Evolutionary conservation across 2,797 vertebrate genomes (phyloP), one percentile per base, ranked within the genome.

Genomic region (Sphenodon punctatus): DNA sequence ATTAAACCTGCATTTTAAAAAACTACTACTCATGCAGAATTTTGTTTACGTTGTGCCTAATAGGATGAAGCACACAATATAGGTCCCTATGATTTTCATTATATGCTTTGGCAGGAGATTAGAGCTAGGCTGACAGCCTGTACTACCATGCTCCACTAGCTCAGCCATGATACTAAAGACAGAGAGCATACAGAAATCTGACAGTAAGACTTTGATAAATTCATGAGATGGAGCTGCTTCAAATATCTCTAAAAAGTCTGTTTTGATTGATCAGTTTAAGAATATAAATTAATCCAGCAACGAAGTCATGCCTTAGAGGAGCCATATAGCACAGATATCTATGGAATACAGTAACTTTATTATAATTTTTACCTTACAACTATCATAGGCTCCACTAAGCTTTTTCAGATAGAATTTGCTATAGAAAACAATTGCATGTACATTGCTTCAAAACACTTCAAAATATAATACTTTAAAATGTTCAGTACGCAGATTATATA

Each of bases 1-100:
- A 32, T 78, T 73, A 78, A 90, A 67, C 17, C 15, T 77, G 13
- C 20, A 12, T 63, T 85, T 85, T 27, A 61, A 80, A 59, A 53
- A 75, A 27, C 55, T 80, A 36, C 55, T 87, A 43, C 45, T 65
- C 71, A 63, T 34, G 27, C 53, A 65, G 39, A 79, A 59, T 84
- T 69, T 61, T 79, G 85, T 84, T 75, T 66, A 68, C 4, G 6
- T 84, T 74, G 5, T 3, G 53, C 74, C 17, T 70, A 61, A 38
- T 12, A 66, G 30, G 38, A 86, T 63, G 66, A 67, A 82, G 39
- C 43, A 74, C 58, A 23, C 38, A 59, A 32, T 36, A 20, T 30
- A 30, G 39, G 42, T 75, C 30, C 36, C 65, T 70, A 34, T 67
- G 27, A 73, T 87, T 88, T 78, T 79, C 32, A 56, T 80, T 34